These are phyloP conservation scores for Hydropsyche tenuis DNA, from an alignment of 1,140 invertebrate genomes.

Conservation along the genomic window DNA sequence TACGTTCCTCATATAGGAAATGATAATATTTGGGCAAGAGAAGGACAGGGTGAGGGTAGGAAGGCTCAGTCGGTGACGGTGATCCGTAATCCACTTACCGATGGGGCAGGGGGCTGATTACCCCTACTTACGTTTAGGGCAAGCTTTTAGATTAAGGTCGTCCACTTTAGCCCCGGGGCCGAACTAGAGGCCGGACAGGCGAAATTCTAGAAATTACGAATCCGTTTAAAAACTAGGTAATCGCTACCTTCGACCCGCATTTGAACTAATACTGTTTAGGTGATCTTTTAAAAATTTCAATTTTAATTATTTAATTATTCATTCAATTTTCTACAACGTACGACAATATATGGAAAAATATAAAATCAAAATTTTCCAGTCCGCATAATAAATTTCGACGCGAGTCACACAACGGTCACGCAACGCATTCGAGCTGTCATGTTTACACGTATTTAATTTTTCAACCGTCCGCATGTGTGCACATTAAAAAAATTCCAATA, in stretches of 20 bases:
- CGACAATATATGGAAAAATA: not conserved
- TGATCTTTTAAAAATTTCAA: too few species aligned
- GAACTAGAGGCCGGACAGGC: not conserved
- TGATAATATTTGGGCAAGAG: too few species aligned
- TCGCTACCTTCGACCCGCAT: not conserved
- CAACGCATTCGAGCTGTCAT: constrained; percentile 39
- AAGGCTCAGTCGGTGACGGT: not conserved
- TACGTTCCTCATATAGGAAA: too few species aligned
- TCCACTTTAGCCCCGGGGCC: constrained; percentile 4
- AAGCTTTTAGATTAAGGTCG: constrained; percentile 12
- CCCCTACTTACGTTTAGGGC: not conserved
- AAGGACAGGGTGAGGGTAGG: too few species aligned
- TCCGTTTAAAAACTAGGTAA: constrained; percentile 22
- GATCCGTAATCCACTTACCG: constrained; percentile 19
- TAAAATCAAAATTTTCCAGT: not conserved
- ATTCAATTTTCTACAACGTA: too few species aligned
- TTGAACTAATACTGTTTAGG: constrained; percentile 9
- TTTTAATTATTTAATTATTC: too few species aligned
- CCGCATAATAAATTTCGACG: constrained; percentile 25
- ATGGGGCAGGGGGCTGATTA: not conserved
- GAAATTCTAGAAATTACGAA: constrained; percentile 16
- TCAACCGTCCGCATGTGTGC: not conserved
- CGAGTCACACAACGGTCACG: constrained; percentile 22
- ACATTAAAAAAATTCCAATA: not conserved
- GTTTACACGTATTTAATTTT: constrained; percentile 44